A percentile compares a stretch with the other conserved stretches of the same genome.
These are phyloP conservation scores for Zootermopsis nevadensis DNA, from an alignment of 2,888 invertebrate genomes.

Conservation along the genomic window DNA sequence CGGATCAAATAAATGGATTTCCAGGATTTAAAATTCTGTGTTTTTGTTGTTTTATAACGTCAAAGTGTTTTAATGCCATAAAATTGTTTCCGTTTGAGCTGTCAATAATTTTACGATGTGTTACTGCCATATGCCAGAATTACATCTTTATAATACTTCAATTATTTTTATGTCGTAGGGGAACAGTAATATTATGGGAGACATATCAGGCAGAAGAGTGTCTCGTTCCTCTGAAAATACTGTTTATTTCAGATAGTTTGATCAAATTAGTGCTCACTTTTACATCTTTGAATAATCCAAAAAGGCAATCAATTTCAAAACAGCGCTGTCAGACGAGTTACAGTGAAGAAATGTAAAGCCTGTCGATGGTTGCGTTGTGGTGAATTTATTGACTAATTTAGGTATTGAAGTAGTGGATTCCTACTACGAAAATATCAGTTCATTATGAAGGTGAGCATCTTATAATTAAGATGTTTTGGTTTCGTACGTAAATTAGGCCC, in stretches of 20 bases:
- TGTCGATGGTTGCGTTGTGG: too few relatives aligned
- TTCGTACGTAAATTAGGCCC: too few relatives aligned
- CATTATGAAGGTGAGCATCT: too few relatives aligned
- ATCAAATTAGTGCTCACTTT: background rate
- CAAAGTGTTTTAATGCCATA: background rate
- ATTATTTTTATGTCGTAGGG: background rate
- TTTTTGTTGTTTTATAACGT: slow-evolving; percentile 4
- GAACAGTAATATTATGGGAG: background rate
- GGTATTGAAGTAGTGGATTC: too few relatives aligned
- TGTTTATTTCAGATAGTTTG: background rate
- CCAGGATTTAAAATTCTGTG: background rate
- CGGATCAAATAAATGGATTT: background rate
- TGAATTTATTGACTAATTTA: too few relatives aligned
- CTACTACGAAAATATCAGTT: too few relatives aligned
- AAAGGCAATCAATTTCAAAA: background rate
- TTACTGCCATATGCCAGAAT: background rate
- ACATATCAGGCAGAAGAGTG: background rate
- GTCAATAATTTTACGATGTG: background rate
- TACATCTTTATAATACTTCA: background rate
- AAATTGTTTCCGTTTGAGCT: background rate
- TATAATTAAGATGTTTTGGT: too few relatives aligned
- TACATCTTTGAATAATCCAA: background rate
- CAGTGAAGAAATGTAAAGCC: background rate
- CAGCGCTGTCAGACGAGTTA: background rate
- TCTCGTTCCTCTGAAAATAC: background rate